Conservation (phyloP, 1,140 invertebrate genomes). For the Neodiprion virginianus region DNA sequence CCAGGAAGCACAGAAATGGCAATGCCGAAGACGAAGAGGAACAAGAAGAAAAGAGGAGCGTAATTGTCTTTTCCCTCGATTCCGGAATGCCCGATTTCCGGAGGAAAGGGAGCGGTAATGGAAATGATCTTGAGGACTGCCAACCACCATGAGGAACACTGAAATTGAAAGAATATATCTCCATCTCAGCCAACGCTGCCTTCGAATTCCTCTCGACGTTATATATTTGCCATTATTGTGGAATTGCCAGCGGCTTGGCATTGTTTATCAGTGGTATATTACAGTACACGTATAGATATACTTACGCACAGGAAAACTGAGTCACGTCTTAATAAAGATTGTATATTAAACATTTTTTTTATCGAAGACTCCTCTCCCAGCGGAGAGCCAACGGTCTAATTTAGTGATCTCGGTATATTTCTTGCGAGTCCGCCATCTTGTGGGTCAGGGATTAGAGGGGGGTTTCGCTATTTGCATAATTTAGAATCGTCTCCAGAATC, state of each 20-base stretch:
- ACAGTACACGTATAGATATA: too few species aligned
- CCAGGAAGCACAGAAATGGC: too few species aligned
- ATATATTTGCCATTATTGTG: not conserved
- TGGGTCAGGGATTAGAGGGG: not conserved
- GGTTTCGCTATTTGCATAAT: not conserved
- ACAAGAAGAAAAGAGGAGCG: not conserved
- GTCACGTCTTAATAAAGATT: too few species aligned
- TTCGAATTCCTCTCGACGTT: not conserved
- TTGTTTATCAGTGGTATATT: too few species aligned
- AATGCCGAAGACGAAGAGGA: not conserved
- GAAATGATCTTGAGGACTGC: not conserved
- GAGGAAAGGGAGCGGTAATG: not conserved
- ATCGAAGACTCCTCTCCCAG: too few species aligned
- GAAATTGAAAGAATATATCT: too few species aligned
- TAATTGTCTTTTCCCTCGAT: constrained; percentile 5
- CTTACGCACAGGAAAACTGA: too few species aligned
- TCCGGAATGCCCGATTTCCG: not conserved
- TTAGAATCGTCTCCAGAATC: not conserved
- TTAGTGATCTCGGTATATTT: not conserved
- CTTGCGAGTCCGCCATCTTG: not conserved
- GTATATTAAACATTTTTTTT: too few species aligned
- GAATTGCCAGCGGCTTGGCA: too few species aligned
- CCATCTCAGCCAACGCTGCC: not conserved
- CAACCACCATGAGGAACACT: not conserved
- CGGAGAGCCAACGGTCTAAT: not conserved